Conservation (phyloP, 1,140 invertebrate species). For the Acyrthosiphon pisum region DNA sequence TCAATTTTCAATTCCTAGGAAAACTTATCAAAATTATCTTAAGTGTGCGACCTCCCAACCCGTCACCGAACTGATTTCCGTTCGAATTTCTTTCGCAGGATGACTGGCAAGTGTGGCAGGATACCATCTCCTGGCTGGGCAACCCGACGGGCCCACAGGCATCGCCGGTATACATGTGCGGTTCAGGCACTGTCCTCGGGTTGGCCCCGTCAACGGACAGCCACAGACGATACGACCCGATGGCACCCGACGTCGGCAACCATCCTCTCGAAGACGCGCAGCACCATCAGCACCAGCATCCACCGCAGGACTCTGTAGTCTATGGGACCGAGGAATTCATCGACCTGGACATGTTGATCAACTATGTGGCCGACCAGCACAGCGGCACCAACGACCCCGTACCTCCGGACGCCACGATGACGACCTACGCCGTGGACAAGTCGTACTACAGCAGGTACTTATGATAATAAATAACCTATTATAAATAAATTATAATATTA, state of each 20-base stretch:
- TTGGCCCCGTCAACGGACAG: not conserved
- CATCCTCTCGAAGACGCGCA: not conserved
- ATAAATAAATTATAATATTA: not conserved
- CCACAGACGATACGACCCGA: not conserved
- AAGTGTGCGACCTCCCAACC: not conserved
- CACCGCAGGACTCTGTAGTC: slow-evolving; percentile 30
- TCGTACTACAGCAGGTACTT: slow-evolving; percentile 4
- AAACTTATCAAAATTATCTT: not conserved
- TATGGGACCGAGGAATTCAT: slow-evolving; percentile 64
- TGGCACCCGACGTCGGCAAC: not conserved
- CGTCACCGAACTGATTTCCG: not conserved
- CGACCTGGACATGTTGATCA: slow-evolving; percentile 65
- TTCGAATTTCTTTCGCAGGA: slow-evolving; percentile 60
- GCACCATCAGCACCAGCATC: not conserved
- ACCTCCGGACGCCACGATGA: not conserved
- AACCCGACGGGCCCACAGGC: slow-evolving; percentile 62
- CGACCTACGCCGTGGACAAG: not conserved
- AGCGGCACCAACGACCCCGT: slow-evolving; percentile 2
- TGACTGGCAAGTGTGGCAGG: slow-evolving; percentile 68
- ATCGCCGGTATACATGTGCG: slow-evolving; percentile 60
- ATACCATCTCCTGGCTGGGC: slow-evolving; percentile 63
- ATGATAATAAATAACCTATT: not conserved
- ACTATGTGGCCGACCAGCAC: slow-evolving; percentile 65
- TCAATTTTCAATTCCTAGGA: too few relatives aligned
- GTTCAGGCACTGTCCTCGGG: slow-evolving; percentile 26